Percentiles rank a stretch among this genome's conserved stretches.
Conservation (phyloP, 2,113 vertebrate genomes). For the Cyprinodon brontotheroides region DNA sequence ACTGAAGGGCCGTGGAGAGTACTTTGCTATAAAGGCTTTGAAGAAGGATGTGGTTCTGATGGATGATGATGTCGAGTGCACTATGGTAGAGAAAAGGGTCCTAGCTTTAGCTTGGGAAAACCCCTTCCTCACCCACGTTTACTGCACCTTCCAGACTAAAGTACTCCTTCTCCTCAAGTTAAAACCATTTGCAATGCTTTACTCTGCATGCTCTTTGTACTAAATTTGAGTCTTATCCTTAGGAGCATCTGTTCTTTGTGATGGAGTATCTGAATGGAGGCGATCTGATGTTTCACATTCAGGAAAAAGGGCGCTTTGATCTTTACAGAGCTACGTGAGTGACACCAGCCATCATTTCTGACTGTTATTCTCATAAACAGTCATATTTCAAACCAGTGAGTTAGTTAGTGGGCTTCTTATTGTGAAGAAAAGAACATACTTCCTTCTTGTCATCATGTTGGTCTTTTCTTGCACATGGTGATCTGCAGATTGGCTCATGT, state of each 20-base stretch:
- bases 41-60: conserved; percentile 99
- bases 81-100: conserved; percentile 98
- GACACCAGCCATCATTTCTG: not conserved
- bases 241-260: conserved; percentile 99
- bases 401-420: conserved; percentile 14
- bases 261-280: conserved; percentile 99
- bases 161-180: conserved; percentile 62
- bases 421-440: conserved; percentile 18
- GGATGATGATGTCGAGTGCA: conserved; percentile 97
- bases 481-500: conserved; percentile 6
- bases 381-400: not conserved
- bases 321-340: conserved; percentile 91
- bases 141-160: conserved; percentile 96
- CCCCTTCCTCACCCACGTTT: conserved; percentile 96
- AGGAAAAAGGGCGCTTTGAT: conserved; percentile 97
- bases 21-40: conserved; percentile 93
- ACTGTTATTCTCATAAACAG: not conserved
- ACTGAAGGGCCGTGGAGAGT: conserved; percentile 89
- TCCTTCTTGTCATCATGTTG: not conserved
- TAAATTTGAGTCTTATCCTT: conserved; percentile 29
- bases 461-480: conserved; percentile 17
- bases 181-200: not conserved
- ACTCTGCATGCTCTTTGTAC: not conserved
- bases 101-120: conserved; percentile 94
- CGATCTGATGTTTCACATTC: conserved; percentile 98